Conservation (phyloP, 2,113 vertebrate genomes). For the Heptranchias perlo region DNA sequence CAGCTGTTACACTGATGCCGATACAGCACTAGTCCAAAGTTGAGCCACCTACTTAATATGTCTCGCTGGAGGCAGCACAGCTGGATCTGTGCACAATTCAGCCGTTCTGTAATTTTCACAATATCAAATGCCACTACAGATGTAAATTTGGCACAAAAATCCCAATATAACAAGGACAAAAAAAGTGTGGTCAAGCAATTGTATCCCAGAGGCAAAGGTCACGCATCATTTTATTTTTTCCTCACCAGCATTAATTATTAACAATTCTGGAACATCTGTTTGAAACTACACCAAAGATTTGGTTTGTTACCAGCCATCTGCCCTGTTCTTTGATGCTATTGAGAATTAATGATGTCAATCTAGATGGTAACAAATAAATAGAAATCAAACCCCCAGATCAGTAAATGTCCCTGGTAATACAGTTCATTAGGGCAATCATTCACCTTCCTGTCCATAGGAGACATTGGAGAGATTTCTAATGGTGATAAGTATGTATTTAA, state of each 20-base stretch:
- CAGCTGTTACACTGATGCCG: not conserved
- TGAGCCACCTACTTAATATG: not conserved
- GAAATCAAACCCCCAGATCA: not conserved
- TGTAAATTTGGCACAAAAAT: not conserved
- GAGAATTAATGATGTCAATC: not conserved
- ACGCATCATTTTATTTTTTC: not conserved
- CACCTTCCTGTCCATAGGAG: not conserved
- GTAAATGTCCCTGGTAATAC: not conserved
- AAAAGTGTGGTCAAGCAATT: not conserved
- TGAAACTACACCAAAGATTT: not conserved
- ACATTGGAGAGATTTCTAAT: not conserved
- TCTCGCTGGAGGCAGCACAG: not conserved
- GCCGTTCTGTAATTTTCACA: not conserved
- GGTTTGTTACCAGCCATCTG: not conserved
- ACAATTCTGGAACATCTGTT: not conserved
- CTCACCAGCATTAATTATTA: not conserved
- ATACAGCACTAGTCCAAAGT: not conserved
- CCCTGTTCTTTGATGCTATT: not conserved
- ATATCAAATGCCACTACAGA: not conserved
- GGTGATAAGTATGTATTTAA: not conserved
- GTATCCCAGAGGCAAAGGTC: not conserved
- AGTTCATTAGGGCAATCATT: not conserved
- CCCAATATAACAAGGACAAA: not conserved
- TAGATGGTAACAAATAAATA: not conserved
- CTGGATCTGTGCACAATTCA: not conserved